phyloP scores from a whole-genome alignment of 92 coral and sea anemone species.

The Porites evermanni region DNA sequence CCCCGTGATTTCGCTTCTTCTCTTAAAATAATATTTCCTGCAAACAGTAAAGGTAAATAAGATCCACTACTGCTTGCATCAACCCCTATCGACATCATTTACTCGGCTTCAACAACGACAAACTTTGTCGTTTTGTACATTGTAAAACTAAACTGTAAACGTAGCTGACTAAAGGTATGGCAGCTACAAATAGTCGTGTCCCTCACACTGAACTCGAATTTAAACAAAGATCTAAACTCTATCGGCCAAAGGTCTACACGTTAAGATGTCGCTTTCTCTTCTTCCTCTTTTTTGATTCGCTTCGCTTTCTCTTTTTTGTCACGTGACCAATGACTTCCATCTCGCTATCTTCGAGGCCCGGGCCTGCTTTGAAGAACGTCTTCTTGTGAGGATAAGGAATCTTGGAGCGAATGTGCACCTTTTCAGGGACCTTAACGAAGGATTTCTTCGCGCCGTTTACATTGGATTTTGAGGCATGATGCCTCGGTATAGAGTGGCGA shows the following conservation, averaged over 20 bases:
- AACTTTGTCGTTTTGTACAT: constrained; percentile 20
- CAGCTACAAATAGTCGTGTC: background rate
- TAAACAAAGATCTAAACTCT: background rate
- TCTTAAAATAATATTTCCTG: too few species aligned
- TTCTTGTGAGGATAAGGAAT: constrained; percentile 61
- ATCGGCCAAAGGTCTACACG: constrained; percentile 3
- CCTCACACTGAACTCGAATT: background rate
- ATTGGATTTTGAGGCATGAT: constrained; percentile 2
- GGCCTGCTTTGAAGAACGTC: constrained; percentile 68
- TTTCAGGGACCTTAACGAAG: constrained; percentile 17
- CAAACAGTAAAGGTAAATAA: too few species aligned
- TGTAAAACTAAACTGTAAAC: background rate
- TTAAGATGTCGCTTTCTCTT: constrained; percentile 50
- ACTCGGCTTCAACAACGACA: background rate
- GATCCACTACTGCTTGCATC: background rate
- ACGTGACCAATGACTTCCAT: constrained; percentile 88
- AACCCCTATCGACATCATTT: background rate
- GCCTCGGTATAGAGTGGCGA: constrained; percentile 37
- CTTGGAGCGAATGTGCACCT: constrained; percentile 50
- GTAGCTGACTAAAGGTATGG: background rate
- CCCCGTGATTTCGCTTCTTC: background rate
- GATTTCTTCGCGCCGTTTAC: constrained; percentile 37
- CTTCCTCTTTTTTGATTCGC: constrained; percentile 33
- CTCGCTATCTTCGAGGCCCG: constrained; percentile 82
- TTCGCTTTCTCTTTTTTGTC: constrained; percentile 69